These are phyloP conservation scores for Pyrrhia umbra DNA, from an alignment of 2,888 invertebrate species.

Conservation along the genomic window DNA sequence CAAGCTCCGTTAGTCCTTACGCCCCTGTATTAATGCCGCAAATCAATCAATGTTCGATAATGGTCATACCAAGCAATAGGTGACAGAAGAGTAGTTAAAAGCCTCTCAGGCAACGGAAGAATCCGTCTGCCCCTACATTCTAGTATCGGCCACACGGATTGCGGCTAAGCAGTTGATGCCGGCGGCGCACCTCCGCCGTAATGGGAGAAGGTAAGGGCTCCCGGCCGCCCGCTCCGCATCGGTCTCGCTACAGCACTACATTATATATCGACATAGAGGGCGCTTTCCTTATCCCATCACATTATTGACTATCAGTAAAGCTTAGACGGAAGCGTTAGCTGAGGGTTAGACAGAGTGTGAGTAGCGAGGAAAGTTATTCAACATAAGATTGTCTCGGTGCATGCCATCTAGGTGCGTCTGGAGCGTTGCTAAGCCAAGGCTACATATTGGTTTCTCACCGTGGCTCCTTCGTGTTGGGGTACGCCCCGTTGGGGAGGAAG, in stretches of 20 bases:
- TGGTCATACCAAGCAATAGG: slow-evolving; percentile 76
- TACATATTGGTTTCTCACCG: slow-evolving; percentile 89
- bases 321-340: slow-evolving; percentile 87
- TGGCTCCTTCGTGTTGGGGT: slow-evolving; percentile 86
- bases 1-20: slow-evolving; percentile 91
- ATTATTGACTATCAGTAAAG: slow-evolving; percentile 84
- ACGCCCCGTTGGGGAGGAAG: slow-evolving; percentile 80
- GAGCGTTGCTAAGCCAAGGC: slow-evolving; percentile 88
- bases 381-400: slow-evolving; percentile 78
- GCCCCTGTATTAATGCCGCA: slow-evolving; percentile 76
- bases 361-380: slow-evolving; percentile 86
- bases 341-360: slow-evolving; percentile 82
- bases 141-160: slow-evolving; percentile 82
- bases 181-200: slow-evolving; percentile 90
- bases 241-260: slow-evolving; percentile 83
- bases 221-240: slow-evolving; percentile 89
- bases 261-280: slow-evolving; percentile 89
- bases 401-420: slow-evolving; percentile 86
- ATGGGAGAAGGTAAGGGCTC: slow-evolving; percentile 90
- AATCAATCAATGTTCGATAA: slow-evolving; percentile 68
- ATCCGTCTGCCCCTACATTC: slow-evolving; percentile 79
- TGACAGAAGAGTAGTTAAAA: slow-evolving; percentile 88
- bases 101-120: slow-evolving; percentile 80
- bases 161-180: slow-evolving; percentile 86
- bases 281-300: slow-evolving; percentile 95